phyloP scores from a whole-genome alignment of 2,888 invertebrate genomes.

The Rhagium mordax region DNA sequence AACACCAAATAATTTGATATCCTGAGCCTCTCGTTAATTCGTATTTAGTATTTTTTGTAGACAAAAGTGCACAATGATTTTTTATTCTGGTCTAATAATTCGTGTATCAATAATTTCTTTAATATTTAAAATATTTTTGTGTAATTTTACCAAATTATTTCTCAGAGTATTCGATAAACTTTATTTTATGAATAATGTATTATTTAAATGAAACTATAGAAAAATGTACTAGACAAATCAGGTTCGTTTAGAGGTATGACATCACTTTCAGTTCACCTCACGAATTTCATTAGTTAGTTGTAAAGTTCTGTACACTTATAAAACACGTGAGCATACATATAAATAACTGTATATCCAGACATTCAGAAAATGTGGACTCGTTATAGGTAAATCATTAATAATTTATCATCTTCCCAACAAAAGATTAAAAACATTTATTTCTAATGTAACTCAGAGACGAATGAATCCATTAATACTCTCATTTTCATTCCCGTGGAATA shows the following conservation, averaged over 20 bases:
- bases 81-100: too few relatives aligned
- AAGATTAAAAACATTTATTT: conserved; percentile 21
- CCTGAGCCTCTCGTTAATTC: too few relatives aligned
- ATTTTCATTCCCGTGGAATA: conserved; percentile 15
- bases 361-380: conserved; percentile 10
- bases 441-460: conserved; percentile 10
- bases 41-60: too few relatives aligned
- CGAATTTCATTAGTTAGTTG: not conserved
- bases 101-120: too few relatives aligned
- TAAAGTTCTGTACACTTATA: not conserved
- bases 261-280: not conserved
- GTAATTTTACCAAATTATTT: too few relatives aligned
- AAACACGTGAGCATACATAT: not conserved
- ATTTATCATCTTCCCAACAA: not conserved
- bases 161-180: too few relatives aligned
- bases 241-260: not conserved
- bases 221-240: not conserved
- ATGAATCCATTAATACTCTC: conserved; percentile 9
- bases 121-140: too few relatives aligned
- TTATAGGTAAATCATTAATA: conserved; percentile 6
- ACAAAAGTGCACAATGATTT: too few relatives aligned
- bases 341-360: conserved; percentile 4
- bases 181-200: too few relatives aligned
- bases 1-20: too few relatives aligned
- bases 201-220: too few relatives aligned